These are phyloP conservation scores for Leucophenga maculata DNA, from an alignment of 2,888 invertebrate species.

Conservation along the genomic window DNA sequence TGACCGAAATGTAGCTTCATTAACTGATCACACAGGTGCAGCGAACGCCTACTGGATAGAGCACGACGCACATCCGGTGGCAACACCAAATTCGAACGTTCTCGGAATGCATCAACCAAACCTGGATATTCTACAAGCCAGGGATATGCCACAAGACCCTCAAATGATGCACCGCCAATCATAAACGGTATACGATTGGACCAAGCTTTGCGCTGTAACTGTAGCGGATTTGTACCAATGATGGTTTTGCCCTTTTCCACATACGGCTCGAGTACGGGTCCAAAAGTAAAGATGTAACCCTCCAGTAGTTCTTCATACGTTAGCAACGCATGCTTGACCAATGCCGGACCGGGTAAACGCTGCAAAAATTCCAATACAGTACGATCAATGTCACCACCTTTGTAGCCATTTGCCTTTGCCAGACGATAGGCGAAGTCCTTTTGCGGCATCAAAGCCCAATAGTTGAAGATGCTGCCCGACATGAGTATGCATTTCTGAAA, in stretches of 20 bases:
- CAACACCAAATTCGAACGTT: slow-evolving; percentile 48
- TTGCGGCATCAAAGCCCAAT: slow-evolving; percentile 59
- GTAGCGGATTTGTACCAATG: background rate
- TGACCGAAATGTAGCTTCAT: slow-evolving; percentile 71
- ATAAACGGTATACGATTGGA: slow-evolving; percentile 64
- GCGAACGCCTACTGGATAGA: background rate
- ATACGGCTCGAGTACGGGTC: slow-evolving; percentile 61
- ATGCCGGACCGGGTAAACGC: slow-evolving; percentile 48
- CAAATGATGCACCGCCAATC: slow-evolving; percentile 66
- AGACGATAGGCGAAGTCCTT: slow-evolving; percentile 55
- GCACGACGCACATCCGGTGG: background rate
- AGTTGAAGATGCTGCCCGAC: slow-evolving; percentile 63
- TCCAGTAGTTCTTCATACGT: slow-evolving; percentile 52
- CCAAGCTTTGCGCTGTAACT: slow-evolving; percentile 51
- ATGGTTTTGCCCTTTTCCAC: slow-evolving; percentile 39
- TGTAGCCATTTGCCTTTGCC: slow-evolving; percentile 60
- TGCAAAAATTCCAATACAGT: slow-evolving; percentile 64
- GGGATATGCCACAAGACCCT: slow-evolving; percentile 64
- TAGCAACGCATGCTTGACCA: slow-evolving; percentile 62
- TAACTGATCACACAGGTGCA: slow-evolving; percentile 56
- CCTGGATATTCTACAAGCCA: slow-evolving; percentile 33
- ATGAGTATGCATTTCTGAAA: slow-evolving; percentile 63
- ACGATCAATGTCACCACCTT: slow-evolving; percentile 58
- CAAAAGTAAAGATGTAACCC: slow-evolving; percentile 60
- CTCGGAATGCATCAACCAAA: slow-evolving; percentile 41